These are phyloP conservation scores for Platygyra sinensis DNA, from an alignment of 64 coral and sea anemone genomes.

Conservation along the genomic window DNA sequence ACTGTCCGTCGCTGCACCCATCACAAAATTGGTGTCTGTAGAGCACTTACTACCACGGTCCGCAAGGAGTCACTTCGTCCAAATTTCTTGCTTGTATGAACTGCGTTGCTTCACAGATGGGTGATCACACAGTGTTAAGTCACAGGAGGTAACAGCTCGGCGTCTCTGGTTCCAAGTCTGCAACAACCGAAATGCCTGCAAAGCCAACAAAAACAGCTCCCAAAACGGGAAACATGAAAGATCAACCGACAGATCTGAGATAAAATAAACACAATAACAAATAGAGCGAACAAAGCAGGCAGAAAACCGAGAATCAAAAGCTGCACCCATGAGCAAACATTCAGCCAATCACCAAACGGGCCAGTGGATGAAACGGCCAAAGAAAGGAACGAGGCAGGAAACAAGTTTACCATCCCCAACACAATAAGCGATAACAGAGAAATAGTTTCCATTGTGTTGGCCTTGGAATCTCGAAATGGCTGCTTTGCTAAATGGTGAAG, in stretches of 20 bases:
- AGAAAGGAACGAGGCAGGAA: neutral
- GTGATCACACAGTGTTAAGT: neutral
- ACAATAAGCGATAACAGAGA: slow-evolving; percentile 6
- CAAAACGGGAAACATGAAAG: neutral
- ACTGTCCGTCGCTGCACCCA: too few species aligned
- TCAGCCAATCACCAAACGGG: neutral
- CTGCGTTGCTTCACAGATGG: too few species aligned
- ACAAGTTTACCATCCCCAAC: neutral
- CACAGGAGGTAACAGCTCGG: neutral
- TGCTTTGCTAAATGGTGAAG: slow-evolving; percentile 16
- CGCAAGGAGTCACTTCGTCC: too few species aligned
- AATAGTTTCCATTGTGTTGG: slow-evolving; percentile 4
- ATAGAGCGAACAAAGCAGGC: neutral
- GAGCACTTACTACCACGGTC: too few species aligned
- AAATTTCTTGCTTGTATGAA: too few species aligned
- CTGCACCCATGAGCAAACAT: neutral
- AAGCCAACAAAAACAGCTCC: neutral
- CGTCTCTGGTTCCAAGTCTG: neutral
- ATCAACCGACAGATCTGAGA: neutral
- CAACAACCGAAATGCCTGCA: neutral
- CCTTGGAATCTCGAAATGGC: slow-evolving; percentile 1
- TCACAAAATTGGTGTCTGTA: too few species aligned
- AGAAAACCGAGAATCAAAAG: neutral
- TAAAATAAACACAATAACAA: neutral
- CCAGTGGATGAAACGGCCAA: slow-evolving; percentile 16